A percentile compares a stretch with the other conserved stretches of the same genome.
Evolutionary conservation across 2,797 vertebrate species (phyloP).

Genomic region (Sebastes baramenuke): DNA sequence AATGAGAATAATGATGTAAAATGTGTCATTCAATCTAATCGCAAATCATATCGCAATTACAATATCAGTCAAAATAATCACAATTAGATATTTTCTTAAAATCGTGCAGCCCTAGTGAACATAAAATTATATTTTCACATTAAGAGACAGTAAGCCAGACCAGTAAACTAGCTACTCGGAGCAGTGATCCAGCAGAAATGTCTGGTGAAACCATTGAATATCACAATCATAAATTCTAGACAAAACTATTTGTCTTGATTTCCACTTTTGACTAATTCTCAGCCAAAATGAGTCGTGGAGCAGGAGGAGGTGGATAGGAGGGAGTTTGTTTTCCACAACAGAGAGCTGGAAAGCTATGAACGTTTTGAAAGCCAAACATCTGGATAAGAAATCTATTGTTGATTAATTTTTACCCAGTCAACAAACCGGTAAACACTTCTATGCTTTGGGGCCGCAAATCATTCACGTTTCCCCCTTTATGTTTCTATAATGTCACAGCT

Average conservation of each 20-base stretch:
- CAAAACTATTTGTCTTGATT: background rate
- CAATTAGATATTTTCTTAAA: no score
- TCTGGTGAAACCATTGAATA: background rate
- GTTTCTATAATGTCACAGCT: background rate
- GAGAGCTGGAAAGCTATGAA: background rate
- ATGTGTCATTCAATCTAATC: no score
- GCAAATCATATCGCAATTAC: no score
- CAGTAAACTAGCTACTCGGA: background rate
- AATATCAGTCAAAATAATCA: no score
- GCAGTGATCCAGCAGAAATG: background rate
- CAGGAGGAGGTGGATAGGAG: background rate
- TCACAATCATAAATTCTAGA: background rate
- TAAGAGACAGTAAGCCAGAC: background rate
- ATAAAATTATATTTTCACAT: background rate
- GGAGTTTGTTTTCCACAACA: slow-evolving; percentile 10
- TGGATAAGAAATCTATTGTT: background rate
- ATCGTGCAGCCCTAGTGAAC: no score
- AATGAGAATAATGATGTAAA: no score
- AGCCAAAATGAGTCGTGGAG: background rate
- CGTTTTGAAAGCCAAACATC: slow-evolving; percentile 7
- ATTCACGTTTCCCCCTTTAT: background rate
- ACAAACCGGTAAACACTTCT: background rate
- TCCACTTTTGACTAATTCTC: background rate
- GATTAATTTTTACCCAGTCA: background rate
- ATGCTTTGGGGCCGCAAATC: background rate